Evolutionary conservation across 2,888 invertebrate genomes (phyloP).

Genomic region (Emmelina monodactyla): DNA sequence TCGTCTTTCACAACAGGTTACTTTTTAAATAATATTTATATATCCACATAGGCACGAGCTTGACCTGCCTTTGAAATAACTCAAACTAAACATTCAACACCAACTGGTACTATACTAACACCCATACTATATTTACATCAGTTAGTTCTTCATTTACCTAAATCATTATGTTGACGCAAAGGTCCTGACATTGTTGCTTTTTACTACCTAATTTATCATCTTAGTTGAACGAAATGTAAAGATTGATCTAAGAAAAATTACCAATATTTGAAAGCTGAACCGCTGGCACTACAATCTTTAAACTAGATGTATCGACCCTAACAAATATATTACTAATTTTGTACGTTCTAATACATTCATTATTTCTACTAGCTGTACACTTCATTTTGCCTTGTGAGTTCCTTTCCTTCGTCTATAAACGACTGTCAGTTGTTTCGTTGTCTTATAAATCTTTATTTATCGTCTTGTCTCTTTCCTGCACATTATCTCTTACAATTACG

Average conservation of each 20-base stretch:
- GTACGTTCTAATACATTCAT: conserved; percentile 41
- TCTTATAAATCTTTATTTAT: too few relatives aligned
- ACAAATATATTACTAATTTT: conserved; percentile 39
- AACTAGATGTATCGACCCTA: conserved; percentile 46
- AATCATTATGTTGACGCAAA: conserved; percentile 29
- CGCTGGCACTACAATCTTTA: conserved; percentile 45
- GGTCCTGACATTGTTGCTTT: conserved; percentile 17
- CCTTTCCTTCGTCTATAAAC: conserved; percentile 1
- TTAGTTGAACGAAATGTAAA: conserved; percentile 44
- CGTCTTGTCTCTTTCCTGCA: too few relatives aligned
- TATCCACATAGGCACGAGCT: conserved; percentile 34
- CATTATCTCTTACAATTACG: background rate
- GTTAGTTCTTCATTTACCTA: conserved; percentile 30
- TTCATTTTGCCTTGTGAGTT: background rate
- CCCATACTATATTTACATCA: conserved; percentile 49
- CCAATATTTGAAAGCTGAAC: conserved; percentile 67
- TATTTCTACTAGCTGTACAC: conserved; percentile 19
- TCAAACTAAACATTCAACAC: conserved; percentile 23
- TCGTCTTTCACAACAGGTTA: conserved; percentile 61
- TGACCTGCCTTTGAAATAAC: conserved; percentile 26
- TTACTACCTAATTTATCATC: conserved; percentile 22
- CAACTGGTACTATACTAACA: conserved; percentile 25
- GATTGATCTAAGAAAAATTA: conserved; percentile 34
- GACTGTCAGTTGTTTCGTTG: too few relatives aligned
- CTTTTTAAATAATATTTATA: conserved; percentile 25